Conservation (phyloP, 2,113 vertebrate genomes). For the Syngnathus scovelli region DNA sequence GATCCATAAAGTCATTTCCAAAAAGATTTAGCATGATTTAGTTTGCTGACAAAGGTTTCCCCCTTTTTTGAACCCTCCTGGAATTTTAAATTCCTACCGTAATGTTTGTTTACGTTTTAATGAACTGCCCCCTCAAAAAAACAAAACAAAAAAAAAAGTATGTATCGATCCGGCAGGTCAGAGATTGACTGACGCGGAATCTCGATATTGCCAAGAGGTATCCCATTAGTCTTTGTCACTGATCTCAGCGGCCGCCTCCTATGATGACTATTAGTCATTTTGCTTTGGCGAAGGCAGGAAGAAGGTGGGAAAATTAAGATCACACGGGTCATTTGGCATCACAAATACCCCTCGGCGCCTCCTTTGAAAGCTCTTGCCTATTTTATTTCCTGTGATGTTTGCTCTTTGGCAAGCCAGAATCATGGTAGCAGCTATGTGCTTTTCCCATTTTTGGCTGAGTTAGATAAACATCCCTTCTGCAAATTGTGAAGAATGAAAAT, state of each 20-base stretch:
- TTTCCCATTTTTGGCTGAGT: background rate
- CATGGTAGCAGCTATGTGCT: background rate
- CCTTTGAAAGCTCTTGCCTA: background rate
- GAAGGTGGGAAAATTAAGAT: conserved; percentile 16
- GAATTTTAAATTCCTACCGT: too few relatives aligned
- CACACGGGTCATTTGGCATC: conserved; percentile 27
- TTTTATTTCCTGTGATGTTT: background rate
- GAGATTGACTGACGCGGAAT: conserved; percentile 17
- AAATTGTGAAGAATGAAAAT: background rate
- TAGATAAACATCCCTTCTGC: background rate
- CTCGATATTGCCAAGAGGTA: conserved; percentile 29
- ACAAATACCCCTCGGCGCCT: conserved; percentile 10
- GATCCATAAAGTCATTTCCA: conserved; percentile 54
- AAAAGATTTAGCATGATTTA: conserved; percentile 42
- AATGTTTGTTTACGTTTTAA: background rate
- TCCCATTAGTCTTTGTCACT: conserved; percentile 29
- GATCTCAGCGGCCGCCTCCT: conserved; percentile 24
- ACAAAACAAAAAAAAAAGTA: background rate
- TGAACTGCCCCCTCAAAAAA: conserved; percentile 7
- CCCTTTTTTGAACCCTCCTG: background rate
- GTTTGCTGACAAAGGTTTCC: conserved; percentile 23
- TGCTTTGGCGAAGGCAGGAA: conserved; percentile 15
- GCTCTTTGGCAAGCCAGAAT: background rate
- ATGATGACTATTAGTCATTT: conserved; percentile 10
- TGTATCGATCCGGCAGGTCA: conserved; percentile 22